A percentile compares a stretch with the other conserved stretches of the same genome.
Evolutionary conservation across 2,888 invertebrate genomes (phyloP).

Genomic region (Sphaerophoria rueppellii): DNA sequence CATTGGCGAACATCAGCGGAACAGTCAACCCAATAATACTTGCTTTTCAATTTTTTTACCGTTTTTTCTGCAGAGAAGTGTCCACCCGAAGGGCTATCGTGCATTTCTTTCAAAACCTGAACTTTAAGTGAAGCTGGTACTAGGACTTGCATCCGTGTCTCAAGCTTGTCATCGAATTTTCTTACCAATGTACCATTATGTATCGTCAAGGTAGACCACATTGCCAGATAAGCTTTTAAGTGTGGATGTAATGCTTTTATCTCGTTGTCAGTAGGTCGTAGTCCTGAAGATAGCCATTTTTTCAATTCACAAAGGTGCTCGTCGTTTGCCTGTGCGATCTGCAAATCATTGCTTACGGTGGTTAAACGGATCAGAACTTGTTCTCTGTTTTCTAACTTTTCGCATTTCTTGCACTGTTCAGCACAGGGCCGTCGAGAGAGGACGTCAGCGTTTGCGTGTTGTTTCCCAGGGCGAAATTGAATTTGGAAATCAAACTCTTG

Average conservation of each 20-base stretch:
- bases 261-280: not conserved
- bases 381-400: not conserved
- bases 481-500: conserved; percentile 14
- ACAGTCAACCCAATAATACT: conserved; percentile 10
- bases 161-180: not conserved
- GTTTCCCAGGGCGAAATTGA: not conserved
- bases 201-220: not conserved
- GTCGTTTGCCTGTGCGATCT: not conserved
- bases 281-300: not conserved
- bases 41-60: not conserved
- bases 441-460: not conserved
- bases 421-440: too few relatives aligned
- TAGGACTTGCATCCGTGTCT: not conserved
- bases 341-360: conserved; percentile 1
- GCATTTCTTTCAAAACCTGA: conserved; percentile 2
- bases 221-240: not conserved
- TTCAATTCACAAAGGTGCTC: not conserved
- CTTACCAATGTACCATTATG: not conserved
- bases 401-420: conserved; percentile 1
- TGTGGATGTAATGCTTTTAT: not conserved
- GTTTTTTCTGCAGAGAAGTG: conserved; percentile 21
- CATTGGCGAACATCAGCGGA: not conserved
- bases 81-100: not conserved
- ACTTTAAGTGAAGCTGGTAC: not conserved
- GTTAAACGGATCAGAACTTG: not conserved